Conservation (phyloP, 2,797 vertebrate species). For the Thripadectes ignobilis region DNA sequence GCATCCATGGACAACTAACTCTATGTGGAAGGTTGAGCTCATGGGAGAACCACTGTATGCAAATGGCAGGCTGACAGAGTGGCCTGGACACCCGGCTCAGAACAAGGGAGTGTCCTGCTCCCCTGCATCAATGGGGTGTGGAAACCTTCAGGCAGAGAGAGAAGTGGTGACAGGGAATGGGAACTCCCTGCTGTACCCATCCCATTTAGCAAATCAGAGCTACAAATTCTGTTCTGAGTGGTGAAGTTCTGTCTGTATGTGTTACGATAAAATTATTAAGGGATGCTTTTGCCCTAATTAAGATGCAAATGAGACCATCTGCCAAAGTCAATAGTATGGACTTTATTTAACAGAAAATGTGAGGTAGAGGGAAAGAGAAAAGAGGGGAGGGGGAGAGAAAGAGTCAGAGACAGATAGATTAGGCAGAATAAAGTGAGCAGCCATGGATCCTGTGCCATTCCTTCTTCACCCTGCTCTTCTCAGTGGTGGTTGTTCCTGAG, state of each 20-base stretch:
- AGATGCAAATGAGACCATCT: not conserved
- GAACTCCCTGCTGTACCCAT: not conserved
- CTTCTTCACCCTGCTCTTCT: not conserved
- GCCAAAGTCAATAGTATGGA: not conserved
- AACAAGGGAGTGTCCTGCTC: not conserved
- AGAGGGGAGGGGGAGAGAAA: not conserved
- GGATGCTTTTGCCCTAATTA: not conserved
- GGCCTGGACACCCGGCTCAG: not conserved
- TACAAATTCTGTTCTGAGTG: not conserved
- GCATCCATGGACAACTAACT: not conserved
- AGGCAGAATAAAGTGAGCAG: not conserved
- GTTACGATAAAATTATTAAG: not conserved
- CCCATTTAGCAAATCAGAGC: not conserved
- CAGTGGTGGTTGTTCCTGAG: not conserved
- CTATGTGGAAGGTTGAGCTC: not conserved
- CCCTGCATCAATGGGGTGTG: not conserved
- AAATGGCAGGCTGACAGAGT: not conserved
- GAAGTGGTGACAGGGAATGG: not conserved
- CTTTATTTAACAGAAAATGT: too few relatives aligned
- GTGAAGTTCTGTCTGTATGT: not conserved
- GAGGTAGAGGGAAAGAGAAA: not conserved
- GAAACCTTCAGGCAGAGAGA: accelerated
- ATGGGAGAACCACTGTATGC: accelerated
- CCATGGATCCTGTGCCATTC: not conserved
- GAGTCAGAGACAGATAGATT: not conserved